A percentile compares a stretch with the other conserved stretches of the same genome.
phyloP scores from a whole-genome alignment of 23 tunicate species.

The Clavelina lepadiformis region DNA sequence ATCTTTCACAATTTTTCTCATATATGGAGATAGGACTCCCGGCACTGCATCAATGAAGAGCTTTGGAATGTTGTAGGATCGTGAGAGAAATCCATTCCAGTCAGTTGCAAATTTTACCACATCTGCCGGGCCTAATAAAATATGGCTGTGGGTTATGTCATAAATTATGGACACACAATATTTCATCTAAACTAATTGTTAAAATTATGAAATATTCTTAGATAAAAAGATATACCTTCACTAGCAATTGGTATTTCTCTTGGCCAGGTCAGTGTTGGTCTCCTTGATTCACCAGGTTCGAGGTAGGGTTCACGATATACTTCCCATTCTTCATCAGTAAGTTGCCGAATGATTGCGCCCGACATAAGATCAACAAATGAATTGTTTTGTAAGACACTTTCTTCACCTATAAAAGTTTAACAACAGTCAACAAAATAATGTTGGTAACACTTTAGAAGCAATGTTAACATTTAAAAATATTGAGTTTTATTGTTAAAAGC shows the following conservation, averaged over 20 bases:
- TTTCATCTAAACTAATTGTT: too few relatives aligned
- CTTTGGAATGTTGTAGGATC: not conserved
- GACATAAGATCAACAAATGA: conserved; percentile 63
- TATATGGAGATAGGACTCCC: not conserved
- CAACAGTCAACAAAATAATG: too few relatives aligned
- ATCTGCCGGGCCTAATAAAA: conserved; percentile 14
- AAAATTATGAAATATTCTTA: too few relatives aligned
- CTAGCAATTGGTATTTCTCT: conserved; percentile 55
- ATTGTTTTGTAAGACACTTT: conserved; percentile 57
- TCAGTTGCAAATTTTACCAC: not conserved
- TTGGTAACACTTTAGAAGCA: too few relatives aligned
- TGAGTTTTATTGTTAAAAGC: too few relatives aligned
- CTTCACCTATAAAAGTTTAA: conserved; percentile 47
- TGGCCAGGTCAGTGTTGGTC: conserved; percentile 87
- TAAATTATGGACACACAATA: too few relatives aligned
- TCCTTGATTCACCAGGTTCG: conserved; percentile 47
- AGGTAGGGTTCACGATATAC: conserved; percentile 48
- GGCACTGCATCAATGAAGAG: conserved; percentile 18
- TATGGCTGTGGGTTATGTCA: too few relatives aligned
- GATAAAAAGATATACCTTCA: conserved; percentile 46
- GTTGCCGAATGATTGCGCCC: conserved; percentile 35
- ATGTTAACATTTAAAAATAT: too few relatives aligned
- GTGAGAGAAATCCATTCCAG: too few relatives aligned
- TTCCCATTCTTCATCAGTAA: conserved; percentile 62
- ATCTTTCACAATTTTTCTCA: not conserved